Percentiles rank a stretch among this genome's conserved stretches.
Evolutionary conservation across 1,140 invertebrate species (phyloP).

Genomic region (Tetramorium simillimum): DNA sequence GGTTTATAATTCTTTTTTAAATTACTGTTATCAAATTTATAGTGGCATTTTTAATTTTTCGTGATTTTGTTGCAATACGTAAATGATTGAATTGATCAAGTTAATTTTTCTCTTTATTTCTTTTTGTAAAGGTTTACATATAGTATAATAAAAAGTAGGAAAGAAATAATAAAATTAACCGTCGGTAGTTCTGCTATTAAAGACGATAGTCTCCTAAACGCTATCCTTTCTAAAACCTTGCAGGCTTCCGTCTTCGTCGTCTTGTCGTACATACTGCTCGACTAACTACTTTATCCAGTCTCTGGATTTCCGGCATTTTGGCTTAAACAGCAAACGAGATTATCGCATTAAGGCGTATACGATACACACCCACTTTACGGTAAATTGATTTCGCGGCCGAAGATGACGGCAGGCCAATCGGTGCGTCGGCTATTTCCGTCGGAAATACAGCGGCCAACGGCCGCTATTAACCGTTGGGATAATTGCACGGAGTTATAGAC

Average conservation of each 20-base stretch:
- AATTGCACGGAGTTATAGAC: slow-evolving; percentile 19
- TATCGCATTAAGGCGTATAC: slow-evolving; percentile 47
- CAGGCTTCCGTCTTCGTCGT: neutral
- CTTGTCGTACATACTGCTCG: neutral
- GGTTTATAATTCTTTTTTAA: neutral
- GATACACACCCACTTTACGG: slow-evolving; percentile 52
- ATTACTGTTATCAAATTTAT: neutral
- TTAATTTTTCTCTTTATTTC: neutral
- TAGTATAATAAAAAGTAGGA: neutral
- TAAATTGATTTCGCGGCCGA: slow-evolving; percentile 53
- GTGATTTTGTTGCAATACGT: neutral
- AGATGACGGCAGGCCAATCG: slow-evolving; percentile 36
- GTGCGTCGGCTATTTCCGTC: slow-evolving; percentile 37
- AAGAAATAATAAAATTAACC: neutral
- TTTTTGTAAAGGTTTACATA: neutral
- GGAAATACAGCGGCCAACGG: slow-evolving; percentile 11
- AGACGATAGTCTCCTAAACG: slow-evolving; percentile 2
- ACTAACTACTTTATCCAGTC: neutral
- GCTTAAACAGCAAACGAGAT: slow-evolving; percentile 38
- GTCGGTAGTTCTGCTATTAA: neutral
- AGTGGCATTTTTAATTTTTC: neutral
- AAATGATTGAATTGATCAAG: neutral
- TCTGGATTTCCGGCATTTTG: slow-evolving; percentile 34
- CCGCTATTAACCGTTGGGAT: slow-evolving; percentile 36
- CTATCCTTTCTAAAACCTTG: slow-evolving; percentile 5